Percentiles rank a stretch among this genome's conserved stretches.
Evolutionary conservation across 2,797 vertebrate genomes (phyloP).

Genomic region (Alfaro cultratus): DNA sequence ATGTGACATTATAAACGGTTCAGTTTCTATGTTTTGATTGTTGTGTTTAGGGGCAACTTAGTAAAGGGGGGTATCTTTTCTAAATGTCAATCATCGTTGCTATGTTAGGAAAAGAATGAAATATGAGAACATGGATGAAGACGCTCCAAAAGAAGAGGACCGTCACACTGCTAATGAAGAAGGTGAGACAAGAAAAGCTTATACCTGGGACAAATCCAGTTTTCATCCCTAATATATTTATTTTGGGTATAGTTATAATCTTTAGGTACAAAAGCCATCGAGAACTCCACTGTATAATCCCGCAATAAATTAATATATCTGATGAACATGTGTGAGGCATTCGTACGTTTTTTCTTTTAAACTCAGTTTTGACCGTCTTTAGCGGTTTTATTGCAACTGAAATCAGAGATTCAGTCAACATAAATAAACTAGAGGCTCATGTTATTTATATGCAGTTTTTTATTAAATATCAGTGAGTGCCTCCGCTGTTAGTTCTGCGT

Average conservation of each 20-base stretch:
- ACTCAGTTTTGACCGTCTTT: background rate
- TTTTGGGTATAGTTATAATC: background rate
- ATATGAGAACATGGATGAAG: constrained; percentile 87
- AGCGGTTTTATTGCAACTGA: background rate
- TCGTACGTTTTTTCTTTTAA: background rate
- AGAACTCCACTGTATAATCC: background rate
- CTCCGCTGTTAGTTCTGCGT: background rate
- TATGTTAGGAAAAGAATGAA: constrained; percentile 82
- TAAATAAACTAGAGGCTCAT: background rate
- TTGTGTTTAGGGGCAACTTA: background rate
- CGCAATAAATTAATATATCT: background rate
- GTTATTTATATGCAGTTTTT: background rate
- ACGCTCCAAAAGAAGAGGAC: constrained; percentile 86
- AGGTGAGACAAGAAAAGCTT: constrained; percentile 64
- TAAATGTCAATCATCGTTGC: constrained; percentile 16
- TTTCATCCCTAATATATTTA: background rate
- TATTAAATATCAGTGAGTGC: background rate
- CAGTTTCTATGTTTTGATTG: background rate
- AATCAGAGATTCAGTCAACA: background rate
- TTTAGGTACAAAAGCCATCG: background rate
- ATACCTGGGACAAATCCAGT: background rate
- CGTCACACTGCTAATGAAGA: constrained; percentile 82
- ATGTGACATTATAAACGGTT: background rate
- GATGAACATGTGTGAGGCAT: background rate
- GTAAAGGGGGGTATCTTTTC: background rate